Evolutionary conservation across 2,797 vertebrate genomes (phyloP).

Genomic region (Helicolenus hilgendorfi): DNA sequence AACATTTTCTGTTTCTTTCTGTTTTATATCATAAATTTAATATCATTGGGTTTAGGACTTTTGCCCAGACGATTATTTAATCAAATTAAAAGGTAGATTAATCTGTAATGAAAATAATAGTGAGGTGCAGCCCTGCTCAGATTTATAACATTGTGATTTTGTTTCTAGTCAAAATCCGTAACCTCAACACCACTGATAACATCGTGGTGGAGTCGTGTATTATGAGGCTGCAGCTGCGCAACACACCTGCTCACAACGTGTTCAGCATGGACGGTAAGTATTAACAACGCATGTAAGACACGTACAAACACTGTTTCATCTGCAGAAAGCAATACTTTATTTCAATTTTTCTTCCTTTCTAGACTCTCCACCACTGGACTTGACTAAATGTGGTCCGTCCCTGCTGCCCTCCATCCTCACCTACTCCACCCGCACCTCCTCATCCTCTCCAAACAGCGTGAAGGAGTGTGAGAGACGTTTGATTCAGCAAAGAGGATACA

Average conservation of each 20-base stretch:
- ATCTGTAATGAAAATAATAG: background rate
- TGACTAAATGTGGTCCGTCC: conserved; percentile 60
- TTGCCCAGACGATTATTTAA: background rate
- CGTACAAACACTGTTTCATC: background rate
- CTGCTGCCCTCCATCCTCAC: conserved; percentile 74
- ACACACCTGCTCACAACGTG: conserved; percentile 75
- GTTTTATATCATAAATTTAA: background rate
- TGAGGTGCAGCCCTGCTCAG: fast-evolving
- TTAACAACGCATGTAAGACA: background rate
- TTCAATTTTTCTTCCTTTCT: background rate
- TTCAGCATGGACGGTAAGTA: conserved; percentile 87
- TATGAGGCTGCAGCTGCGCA: conserved; percentile 90
- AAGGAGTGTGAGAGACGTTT: conserved; percentile 65
- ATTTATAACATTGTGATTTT: background rate
- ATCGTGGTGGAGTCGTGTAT: conserved; percentile 96
- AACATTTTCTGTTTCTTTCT: background rate
- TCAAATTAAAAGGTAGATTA: background rate
- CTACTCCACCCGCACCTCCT: background rate
- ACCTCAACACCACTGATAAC: conserved; percentile 93
- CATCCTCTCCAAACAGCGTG: conserved; percentile 14
- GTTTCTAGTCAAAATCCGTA: conserved; percentile 84
- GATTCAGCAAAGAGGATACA: conserved; percentile 80
- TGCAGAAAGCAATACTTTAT: background rate
- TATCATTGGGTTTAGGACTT: background rate
- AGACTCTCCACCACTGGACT: conserved; percentile 56